Evolutionary conservation across 2,113 vertebrate genomes (phyloP), one percentile per base, ranked within the genome.

Genomic region (Pelvicachromis taeniatus): DNA sequence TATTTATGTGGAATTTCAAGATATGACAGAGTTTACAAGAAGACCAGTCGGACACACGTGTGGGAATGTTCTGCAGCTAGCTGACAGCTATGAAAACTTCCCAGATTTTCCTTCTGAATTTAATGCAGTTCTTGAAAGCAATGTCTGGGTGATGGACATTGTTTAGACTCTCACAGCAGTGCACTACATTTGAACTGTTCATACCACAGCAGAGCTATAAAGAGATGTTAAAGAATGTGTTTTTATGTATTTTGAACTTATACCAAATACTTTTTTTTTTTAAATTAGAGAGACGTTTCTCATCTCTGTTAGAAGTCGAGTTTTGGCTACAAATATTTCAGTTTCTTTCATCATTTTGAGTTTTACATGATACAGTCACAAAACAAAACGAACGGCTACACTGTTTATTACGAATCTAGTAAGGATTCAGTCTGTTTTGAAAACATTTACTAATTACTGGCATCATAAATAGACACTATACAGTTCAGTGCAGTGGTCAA

Each of bases 1-100:
- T 0, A 63, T 81, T 33, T 53, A 29, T 40, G 65, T 81, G 35
- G 77, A 85, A 40, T 85, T 83, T 80, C 65, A 55, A 79, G 87
- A 52, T 40, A 85, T 52, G 73, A 42, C 52, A 65, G 70, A 77
- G 13, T 83, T 83, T 23, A 85, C 35, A 33, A 52, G 73, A 54
- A 23, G 21, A 56, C 11, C 54, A 56, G 54, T 29, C 0, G 55
- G 55, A 16, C 1, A 29, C 23, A 78, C 38, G 2, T 61, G 48
- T 48, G 19, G 45, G 3, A 65, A 42, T 19, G 45, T 63, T 45
- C 56, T 55, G 6, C 55, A 85, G 7, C 21, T 55, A 26, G 11
- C 59, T 70, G 52, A 48, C 5, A 55, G 0, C 12, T 58, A 85
- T 70, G 48, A 85, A 6, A 83, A 21, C 21, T 80, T 79, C 0